Conservation (phyloP, 2,888 invertebrate genomes). For the Schrankia costaestrigalis region DNA sequence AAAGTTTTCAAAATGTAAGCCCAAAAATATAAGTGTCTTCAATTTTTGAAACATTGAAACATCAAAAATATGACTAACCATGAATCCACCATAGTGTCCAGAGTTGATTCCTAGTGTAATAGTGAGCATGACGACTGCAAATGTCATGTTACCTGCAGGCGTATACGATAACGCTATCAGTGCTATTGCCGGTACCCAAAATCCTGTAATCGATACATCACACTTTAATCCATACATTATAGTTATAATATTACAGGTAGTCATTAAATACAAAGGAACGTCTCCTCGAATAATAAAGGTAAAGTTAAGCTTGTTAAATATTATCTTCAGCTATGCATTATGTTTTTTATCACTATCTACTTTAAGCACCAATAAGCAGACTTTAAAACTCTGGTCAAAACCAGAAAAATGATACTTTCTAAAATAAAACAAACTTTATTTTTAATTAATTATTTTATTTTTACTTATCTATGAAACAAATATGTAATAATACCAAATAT, state of each 20-base stretch:
- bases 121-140: constrained; percentile 83
- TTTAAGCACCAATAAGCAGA: no score
- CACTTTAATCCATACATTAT: neutral
- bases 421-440: neutral
- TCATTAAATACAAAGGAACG: neutral
- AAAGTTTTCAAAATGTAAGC: neutral
- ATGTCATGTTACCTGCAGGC: constrained; percentile 61
- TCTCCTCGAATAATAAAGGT: neutral
- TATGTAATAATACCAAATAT: no score
- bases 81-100: constrained; percentile 84
- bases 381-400: no score
- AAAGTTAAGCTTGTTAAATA: no score
- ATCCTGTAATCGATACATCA: constrained; percentile 58
- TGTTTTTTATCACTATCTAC: no score
- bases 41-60: no score
- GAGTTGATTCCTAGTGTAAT: constrained; percentile 86
- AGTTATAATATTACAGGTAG: neutral
- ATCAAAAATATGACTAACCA: constrained; percentile 63
- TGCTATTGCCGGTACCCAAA: constrained; percentile 84
- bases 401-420: no score
- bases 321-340: no score
- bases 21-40: neutral
- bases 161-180: constrained; percentile 82
- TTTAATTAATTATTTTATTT: neutral
- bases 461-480: neutral